Evolutionary conservation across 1,140 invertebrate genomes (phyloP).

Genomic region (Plodia interpunctella): DNA sequence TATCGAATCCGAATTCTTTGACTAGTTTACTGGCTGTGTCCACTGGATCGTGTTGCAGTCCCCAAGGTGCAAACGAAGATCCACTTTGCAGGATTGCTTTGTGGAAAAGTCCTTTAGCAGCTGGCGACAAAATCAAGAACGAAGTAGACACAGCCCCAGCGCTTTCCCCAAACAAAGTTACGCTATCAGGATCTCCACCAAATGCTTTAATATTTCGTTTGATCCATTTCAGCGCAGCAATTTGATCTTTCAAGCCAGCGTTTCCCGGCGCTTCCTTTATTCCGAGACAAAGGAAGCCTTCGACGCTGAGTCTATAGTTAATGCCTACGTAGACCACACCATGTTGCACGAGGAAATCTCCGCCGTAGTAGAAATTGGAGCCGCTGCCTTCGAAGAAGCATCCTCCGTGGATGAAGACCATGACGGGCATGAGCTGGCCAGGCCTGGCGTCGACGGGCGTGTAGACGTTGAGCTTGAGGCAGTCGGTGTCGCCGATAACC

Average conservation of each 20-base stretch:
- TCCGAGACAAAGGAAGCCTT: conserved; percentile 81
- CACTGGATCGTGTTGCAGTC: conserved; percentile 62
- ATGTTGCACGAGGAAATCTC: conserved; percentile 80
- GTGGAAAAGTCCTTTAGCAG: conserved; percentile 58
- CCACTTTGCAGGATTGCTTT: conserved; percentile 82
- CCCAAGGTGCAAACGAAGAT: conserved; percentile 81
- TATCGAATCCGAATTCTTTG: conserved; percentile 54
- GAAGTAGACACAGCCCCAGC: conserved; percentile 68
- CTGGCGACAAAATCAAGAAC: conserved; percentile 56
- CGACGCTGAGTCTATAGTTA: conserved; percentile 81
- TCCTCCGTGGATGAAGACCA: conserved; percentile 83
- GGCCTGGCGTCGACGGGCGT: conserved; percentile 72
- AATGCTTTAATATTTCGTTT: conserved; percentile 75
- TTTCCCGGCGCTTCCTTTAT: conserved; percentile 79
- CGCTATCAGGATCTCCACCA: conserved; percentile 67
- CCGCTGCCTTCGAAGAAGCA: conserved; percentile 78
- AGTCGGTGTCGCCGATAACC: conserved; percentile 82
- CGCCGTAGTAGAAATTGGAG: conserved; percentile 74
- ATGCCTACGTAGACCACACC: conserved; percentile 82
- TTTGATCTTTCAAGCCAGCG: conserved; percentile 79
- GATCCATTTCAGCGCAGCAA: conserved; percentile 78
- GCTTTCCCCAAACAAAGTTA: conserved; percentile 72
- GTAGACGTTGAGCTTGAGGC: conserved; percentile 89
- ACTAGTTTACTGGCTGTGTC: conserved; percentile 54
- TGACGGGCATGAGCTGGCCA: conserved; percentile 70